Percentiles rank a stretch among this genome's conserved stretches.
Conservation (phyloP, 2,797 vertebrate genomes). For the Sarcoramphus papa region DNA sequence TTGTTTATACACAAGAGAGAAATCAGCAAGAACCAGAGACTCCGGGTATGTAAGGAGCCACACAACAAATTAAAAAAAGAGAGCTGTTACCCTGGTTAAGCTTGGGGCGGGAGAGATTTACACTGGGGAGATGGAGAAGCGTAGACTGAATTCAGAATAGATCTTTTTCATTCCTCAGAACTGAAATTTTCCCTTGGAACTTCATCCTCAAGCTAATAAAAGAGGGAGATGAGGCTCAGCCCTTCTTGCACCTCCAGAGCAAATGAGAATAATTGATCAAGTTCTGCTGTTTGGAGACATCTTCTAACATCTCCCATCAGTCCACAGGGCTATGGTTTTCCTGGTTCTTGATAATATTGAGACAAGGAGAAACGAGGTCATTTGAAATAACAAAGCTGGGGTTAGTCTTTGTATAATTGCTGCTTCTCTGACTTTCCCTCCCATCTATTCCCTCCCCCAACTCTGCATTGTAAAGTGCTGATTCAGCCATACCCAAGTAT, state of each 20-base stretch:
- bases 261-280: neutral
- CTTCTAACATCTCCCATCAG: neutral
- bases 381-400: neutral
- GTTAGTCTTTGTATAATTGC: neutral
- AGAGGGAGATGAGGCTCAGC: neutral
- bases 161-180: neutral
- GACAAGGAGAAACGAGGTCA: neutral
- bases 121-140: neutral
- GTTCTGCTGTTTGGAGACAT: neutral
- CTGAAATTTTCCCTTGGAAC: neutral
- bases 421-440: neutral
- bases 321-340: neutral
- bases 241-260: neutral
- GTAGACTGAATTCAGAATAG: neutral
- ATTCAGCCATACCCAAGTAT: neutral
- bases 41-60: neutral
- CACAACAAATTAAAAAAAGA: neutral
- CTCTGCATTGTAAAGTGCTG: neutral
- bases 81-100: neutral
- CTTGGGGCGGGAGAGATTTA: neutral
- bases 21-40: neutral
- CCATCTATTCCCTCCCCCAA: neutral
- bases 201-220: neutral
- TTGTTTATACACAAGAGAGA: neutral
- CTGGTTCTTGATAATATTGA: neutral